phyloP scores from a whole-genome alignment of 2,113 vertebrate species.

The Laticauda colubrina region DNA sequence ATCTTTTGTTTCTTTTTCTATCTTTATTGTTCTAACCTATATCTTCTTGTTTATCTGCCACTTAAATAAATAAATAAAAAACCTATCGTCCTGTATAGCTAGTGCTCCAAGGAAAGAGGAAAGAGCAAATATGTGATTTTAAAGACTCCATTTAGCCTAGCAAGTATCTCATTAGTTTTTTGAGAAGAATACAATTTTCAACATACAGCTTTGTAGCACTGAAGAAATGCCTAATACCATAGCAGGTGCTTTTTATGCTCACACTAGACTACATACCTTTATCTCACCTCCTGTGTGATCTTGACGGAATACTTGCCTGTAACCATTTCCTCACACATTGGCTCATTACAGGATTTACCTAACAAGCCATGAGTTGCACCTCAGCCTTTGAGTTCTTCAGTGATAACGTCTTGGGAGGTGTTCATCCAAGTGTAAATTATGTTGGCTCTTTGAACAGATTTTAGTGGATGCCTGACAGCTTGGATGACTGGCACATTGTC shows the following conservation, averaged over 20 bases:
- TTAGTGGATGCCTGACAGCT: conserved; percentile 69
- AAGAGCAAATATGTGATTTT: neutral
- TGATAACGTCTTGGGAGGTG: conserved; percentile 68
- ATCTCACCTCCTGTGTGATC: conserved; percentile 29
- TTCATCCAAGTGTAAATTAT: conserved; percentile 76
- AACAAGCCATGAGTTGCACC: conserved; percentile 50
- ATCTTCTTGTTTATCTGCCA: conserved; percentile 10
- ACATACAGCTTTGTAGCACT: conserved; percentile 31
- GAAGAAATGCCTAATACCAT: conserved; percentile 31
- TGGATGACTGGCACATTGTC: conserved; percentile 80
- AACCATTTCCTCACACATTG: conserved; percentile 49
- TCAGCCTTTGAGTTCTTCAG: conserved; percentile 64
- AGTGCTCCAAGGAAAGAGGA: neutral
- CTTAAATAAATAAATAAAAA: neutral
- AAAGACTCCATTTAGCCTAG: conserved; percentile 5
- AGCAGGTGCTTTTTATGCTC: conserved; percentile 32
- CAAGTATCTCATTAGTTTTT: neutral
- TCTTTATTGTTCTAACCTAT: conserved; percentile 8
- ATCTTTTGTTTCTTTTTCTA: neutral
- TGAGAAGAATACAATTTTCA: conserved; percentile 36
- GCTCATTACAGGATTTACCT: conserved; percentile 52
- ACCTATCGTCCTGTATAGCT: neutral
- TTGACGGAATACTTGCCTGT: conserved; percentile 44
- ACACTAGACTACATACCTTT: neutral
- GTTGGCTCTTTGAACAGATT: conserved; percentile 68